These are phyloP conservation scores for Aegotheles bennettii DNA, from an alignment of 2,113 vertebrate species.

Conservation along the genomic window DNA sequence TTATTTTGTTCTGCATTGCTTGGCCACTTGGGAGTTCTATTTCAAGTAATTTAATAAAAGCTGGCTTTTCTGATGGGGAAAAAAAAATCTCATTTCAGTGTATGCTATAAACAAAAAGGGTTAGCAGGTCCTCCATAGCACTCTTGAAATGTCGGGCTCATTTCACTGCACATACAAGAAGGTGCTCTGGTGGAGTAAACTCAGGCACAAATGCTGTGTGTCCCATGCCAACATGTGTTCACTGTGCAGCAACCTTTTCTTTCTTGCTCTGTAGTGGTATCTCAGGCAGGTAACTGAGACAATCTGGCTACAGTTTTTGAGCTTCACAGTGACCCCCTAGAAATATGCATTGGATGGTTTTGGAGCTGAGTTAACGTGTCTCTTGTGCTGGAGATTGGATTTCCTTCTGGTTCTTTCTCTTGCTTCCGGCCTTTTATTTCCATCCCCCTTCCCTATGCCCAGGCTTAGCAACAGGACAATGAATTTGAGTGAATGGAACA, in stretches of 20 bases:
- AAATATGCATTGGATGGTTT: background rate
- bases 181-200: background rate
- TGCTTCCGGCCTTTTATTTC: background rate
- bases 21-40: background rate
- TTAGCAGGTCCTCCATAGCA: background rate
- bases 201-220: fast-evolving
- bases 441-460: fast-evolving
- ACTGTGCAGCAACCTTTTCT: background rate
- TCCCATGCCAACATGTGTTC: fast-evolving
- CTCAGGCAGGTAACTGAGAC: background rate
- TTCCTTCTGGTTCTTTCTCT: background rate
- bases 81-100: background rate
- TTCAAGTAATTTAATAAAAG: background rate
- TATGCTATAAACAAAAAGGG: background rate
- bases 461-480: background rate
- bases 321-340: background rate
- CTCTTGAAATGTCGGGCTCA: background rate
- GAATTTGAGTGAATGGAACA: background rate
- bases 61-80: background rate
- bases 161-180: background rate
- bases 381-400: background rate
- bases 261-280: background rate
- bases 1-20: background rate
- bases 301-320: background rate
- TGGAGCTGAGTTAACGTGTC: background rate